phyloP scores from a whole-genome alignment of 2,888 invertebrate species.

The Linnaemya tessellans region DNA sequence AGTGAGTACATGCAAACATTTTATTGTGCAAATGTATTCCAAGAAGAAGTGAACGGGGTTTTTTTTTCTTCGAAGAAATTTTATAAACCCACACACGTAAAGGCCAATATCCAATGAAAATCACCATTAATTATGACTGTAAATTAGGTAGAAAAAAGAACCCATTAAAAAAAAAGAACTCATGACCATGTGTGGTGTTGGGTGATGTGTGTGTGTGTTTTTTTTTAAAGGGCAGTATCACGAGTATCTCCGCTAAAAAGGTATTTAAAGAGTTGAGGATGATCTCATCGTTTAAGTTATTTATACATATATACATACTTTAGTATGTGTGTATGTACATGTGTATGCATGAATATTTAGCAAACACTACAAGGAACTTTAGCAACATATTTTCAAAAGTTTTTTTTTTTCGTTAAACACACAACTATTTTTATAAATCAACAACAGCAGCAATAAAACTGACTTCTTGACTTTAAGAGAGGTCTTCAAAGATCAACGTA shows the following conservation, averaged over 20 bases:
- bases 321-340: not conserved
- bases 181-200: not conserved
- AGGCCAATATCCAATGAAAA: constrained; percentile 36
- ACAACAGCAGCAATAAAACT: constrained; percentile 40
- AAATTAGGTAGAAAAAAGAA: constrained; percentile 29
- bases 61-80: constrained; percentile 14
- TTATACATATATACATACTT: too few relatives aligned
- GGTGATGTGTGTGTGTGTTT: not conserved
- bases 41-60: constrained; percentile 43
- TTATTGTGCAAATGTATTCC: not conserved
- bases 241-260: constrained; percentile 36
- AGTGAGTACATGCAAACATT: not conserved
- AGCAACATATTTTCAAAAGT: constrained; percentile 10
- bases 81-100: constrained; percentile 55
- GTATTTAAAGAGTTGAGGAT: constrained; percentile 61
- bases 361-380: constrained; percentile 36
- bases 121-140: constrained; percentile 53
- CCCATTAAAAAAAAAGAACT: not conserved
- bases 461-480: constrained; percentile 69
- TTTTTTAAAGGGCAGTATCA: constrained; percentile 45
- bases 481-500: constrained; percentile 65
- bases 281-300: constrained; percentile 67
- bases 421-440: constrained; percentile 38
- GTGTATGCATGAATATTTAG: not conserved
- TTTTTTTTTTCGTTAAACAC: constrained; percentile 15